Conservation (phyloP, 2,797 vertebrate species). For the Harpagifer antarcticus region DNA sequence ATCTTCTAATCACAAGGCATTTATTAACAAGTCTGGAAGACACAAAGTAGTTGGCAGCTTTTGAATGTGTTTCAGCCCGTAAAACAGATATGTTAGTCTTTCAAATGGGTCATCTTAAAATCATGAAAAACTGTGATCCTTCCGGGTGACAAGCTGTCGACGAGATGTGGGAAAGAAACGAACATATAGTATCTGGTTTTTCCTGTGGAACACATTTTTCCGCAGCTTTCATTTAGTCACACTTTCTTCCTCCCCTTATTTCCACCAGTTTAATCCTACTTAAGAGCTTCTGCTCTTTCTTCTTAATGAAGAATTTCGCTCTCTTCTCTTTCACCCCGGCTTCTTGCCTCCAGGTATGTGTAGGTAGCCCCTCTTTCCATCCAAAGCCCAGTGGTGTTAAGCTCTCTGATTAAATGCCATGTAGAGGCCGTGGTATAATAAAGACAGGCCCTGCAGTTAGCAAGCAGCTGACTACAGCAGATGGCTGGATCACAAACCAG, state of each 20-base stretch:
- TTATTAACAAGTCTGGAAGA: slow-evolving; percentile 80
- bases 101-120: slow-evolving; percentile 76
- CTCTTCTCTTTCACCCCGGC: slow-evolving; percentile 10
- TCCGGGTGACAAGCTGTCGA: slow-evolving; percentile 48
- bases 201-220: slow-evolving; percentile 15
- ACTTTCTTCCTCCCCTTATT: neutral
- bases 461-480: slow-evolving; percentile 84
- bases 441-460: slow-evolving; percentile 73
- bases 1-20: slow-evolving; percentile 84
- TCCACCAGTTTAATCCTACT: slow-evolving; percentile 35
- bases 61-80: slow-evolving; percentile 66
- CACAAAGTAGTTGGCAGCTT: slow-evolving; percentile 63
- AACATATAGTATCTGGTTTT: slow-evolving; percentile 24
- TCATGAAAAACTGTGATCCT: slow-evolving; percentile 62
- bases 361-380: slow-evolving; percentile 37
- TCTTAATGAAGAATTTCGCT: slow-evolving; percentile 41
- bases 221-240: slow-evolving; percentile 18
- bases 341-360: slow-evolving; percentile 51
- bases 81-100: slow-evolving; percentile 71
- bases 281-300: slow-evolving; percentile 19
- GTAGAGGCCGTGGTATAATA: slow-evolving; percentile 62
- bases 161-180: slow-evolving; percentile 12
- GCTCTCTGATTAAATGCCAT: slow-evolving; percentile 73
- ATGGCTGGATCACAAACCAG: slow-evolving; percentile 81
- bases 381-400: slow-evolving; percentile 52